phyloP scores from a whole-genome alignment of 1,140 invertebrate species.

The Ips nitidus region DNA sequence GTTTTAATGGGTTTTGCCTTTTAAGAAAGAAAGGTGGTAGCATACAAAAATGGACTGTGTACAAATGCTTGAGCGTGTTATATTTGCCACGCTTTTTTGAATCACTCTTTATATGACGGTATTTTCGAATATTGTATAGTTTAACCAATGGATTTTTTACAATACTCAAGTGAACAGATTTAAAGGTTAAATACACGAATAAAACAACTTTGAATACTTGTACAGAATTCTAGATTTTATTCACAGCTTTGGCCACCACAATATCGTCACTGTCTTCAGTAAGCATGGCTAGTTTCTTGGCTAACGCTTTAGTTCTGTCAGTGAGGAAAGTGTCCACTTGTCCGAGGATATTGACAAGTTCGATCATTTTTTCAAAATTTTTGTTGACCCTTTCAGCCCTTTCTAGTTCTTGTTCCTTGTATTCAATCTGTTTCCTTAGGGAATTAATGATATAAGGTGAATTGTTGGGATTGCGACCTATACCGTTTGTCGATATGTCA shows the following conservation, averaged over 20 bases:
- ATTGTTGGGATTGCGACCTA: slow-evolving; percentile 21
- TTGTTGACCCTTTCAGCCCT: slow-evolving; percentile 44
- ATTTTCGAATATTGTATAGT: too few species aligned
- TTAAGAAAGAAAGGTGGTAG: too few species aligned
- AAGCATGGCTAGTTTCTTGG: slow-evolving; percentile 47
- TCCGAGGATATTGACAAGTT: slow-evolving; percentile 48
- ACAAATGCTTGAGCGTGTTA: too few species aligned
- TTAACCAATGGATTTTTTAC: too few species aligned
- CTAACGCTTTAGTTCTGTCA: slow-evolving; percentile 41
- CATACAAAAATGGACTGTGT: too few species aligned
- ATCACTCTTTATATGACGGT: too few species aligned
- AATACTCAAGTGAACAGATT: too few species aligned
- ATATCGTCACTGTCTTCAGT: slow-evolving; percentile 40
- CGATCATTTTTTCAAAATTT: slow-evolving; percentile 49
- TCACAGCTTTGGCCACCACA: slow-evolving; percentile 29
- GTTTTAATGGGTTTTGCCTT: too few species aligned
- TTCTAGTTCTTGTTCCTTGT: slow-evolving; percentile 45
- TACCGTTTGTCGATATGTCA: slow-evolving; percentile 32
- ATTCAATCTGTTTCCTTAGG: slow-evolving; percentile 40
- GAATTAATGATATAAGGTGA: slow-evolving; percentile 34
- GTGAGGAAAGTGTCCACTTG: slow-evolving; percentile 49
- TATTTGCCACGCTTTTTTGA: too few species aligned
- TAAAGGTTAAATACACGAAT: too few species aligned
- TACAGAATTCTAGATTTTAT: slow-evolving; percentile 4
- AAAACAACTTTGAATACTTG: too few species aligned